Conservation (phyloP, 2,113 vertebrate genomes). For the Naja naja region DNA sequence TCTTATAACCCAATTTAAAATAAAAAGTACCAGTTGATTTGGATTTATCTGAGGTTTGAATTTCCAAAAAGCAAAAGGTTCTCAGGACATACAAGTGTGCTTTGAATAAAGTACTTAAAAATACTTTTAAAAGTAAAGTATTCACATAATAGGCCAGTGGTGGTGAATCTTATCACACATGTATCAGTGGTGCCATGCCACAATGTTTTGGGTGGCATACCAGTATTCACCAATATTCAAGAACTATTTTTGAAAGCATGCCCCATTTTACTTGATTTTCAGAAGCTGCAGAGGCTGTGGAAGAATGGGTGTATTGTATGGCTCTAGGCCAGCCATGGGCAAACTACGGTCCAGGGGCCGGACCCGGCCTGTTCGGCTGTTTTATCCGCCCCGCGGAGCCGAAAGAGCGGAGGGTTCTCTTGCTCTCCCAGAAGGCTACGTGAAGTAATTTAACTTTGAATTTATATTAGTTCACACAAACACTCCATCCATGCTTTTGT, state of each 20-base stretch:
- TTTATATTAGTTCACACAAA: too few species aligned
- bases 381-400: too few species aligned
- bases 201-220: neutral
- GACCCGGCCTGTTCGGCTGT: too few species aligned
- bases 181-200: neutral
- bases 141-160: neutral
- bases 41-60: neutral
- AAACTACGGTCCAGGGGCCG: too few species aligned
- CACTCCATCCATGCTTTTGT: too few species aligned
- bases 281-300: neutral
- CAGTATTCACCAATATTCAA: neutral
- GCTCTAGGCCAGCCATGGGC: too few species aligned
- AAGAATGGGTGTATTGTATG: neutral
- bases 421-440: too few species aligned
- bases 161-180: neutral
- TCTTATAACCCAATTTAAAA: neutral
- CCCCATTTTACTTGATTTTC: neutral
- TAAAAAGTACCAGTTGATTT: neutral
- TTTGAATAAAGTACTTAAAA: neutral
- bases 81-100: neutral
- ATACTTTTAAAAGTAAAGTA: neutral
- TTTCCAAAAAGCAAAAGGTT: neutral
- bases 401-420: too few species aligned
- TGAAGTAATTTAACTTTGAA: too few species aligned
- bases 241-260: neutral